phyloP scores from a whole-genome alignment of 1,140 invertebrate species.

The Bursaphelenchus mucronatus region DNA sequence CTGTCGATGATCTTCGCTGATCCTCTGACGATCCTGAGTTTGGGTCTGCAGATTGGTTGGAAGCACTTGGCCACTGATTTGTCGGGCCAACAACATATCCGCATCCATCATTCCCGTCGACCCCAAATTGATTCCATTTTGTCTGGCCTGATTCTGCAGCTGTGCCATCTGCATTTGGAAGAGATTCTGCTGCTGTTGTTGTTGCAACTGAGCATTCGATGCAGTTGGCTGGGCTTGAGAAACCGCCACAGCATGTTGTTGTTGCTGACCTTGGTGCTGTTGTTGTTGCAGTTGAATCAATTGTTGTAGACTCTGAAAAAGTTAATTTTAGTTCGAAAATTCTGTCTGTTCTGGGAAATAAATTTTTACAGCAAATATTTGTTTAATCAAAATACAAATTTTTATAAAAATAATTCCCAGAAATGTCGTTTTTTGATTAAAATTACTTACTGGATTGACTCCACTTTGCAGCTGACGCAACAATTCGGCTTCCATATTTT shows the following conservation, averaged over 20 bases:
- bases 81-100: conserved; percentile 14
- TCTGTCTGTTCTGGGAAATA: neutral
- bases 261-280: conserved; percentile 5
- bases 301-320: conserved; percentile 2
- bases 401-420: neutral
- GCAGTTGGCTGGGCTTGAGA: conserved; percentile 9
- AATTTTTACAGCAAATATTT: neutral
- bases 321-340: neutral
- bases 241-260: conserved; percentile 8
- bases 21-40: conserved; percentile 8
- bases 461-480: neutral
- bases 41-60: conserved; percentile 14
- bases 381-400: neutral
- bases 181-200: conserved; percentile 1
- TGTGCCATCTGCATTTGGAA: neutral
- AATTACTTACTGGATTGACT: neutral
- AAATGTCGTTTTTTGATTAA: neutral
- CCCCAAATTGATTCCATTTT: neutral
- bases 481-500: neutral
- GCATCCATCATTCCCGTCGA: conserved; percentile 2
- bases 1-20: conserved; percentile 5
- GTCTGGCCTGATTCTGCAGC: too few relatives aligned
- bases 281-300: conserved; percentile 5
- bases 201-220: neutral
- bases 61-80: conserved; percentile 5